Conservation (phyloP, 2,888 invertebrate genomes). For the Euproctis similis region DNA sequence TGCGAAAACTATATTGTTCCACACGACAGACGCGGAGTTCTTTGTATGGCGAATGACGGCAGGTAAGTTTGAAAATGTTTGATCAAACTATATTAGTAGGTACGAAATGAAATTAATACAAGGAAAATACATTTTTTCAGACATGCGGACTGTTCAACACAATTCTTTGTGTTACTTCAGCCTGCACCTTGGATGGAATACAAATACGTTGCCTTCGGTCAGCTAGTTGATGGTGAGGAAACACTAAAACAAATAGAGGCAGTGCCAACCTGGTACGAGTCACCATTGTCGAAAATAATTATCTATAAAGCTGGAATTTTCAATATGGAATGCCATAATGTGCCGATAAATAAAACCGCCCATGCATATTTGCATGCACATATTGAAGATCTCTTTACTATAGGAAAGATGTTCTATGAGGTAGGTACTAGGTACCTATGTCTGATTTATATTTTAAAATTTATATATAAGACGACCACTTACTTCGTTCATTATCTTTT, state of each 20-base stretch:
- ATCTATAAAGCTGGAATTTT: slow-evolving; percentile 50
- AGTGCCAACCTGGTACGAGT: slow-evolving; percentile 78
- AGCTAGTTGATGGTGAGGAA: slow-evolving; percentile 79
- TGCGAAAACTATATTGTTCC: slow-evolving; percentile 82
- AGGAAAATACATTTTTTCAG: slow-evolving; percentile 43
- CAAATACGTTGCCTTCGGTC: slow-evolving; percentile 84
- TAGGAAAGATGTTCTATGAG: slow-evolving; percentile 42
- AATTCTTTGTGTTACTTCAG: slow-evolving; percentile 81
- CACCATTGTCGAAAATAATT: slow-evolving; percentile 54
- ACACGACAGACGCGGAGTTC: slow-evolving; percentile 79
- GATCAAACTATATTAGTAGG: no score
- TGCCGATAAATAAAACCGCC: slow-evolving; percentile 42
- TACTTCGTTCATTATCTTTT: no score
- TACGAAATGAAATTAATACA: no score
- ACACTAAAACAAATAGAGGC: slow-evolving; percentile 77
- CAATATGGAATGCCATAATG: slow-evolving; percentile 51
- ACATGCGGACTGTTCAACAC: slow-evolving; percentile 79
- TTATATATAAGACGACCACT: no score
- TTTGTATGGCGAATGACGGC: slow-evolving; percentile 83
- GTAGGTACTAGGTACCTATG: no score
- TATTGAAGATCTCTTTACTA: slow-evolving; percentile 43
- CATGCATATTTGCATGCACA: slow-evolving; percentile 49
- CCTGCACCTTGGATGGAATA: slow-evolving; percentile 82
- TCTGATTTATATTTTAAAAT: no score
- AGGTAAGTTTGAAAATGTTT: no score